Percentiles rank a stretch among this genome's conserved stretches.
Conservation (phyloP, 2,113 vertebrate species). For the Stercorarius parasiticus region DNA sequence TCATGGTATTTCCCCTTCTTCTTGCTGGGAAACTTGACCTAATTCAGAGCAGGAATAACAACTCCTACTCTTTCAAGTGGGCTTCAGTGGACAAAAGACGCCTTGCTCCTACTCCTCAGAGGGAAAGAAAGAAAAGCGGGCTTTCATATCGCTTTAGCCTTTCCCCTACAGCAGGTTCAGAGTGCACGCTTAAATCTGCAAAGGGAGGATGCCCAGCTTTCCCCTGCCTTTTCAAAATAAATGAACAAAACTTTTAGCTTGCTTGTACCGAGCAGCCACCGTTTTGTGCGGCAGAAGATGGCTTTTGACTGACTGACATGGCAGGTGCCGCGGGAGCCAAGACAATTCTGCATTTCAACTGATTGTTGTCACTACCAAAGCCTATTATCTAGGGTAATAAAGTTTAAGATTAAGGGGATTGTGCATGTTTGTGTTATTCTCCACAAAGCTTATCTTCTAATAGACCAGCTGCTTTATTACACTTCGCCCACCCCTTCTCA, state of each 20-base stretch:
- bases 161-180: background rate
- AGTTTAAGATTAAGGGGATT: slow-evolving; percentile 78
- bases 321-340: slow-evolving; percentile 69
- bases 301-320: slow-evolving; percentile 55
- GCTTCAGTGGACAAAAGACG: background rate
- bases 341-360: slow-evolving; percentile 71
- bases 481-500: slow-evolving; percentile 51
- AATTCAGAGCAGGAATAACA: background rate
- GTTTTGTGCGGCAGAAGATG: background rate
- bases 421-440: slow-evolving; percentile 74
- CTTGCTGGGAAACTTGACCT: background rate
- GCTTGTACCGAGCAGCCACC: background rate
- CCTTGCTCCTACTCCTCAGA: background rate
- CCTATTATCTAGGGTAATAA: slow-evolving; percentile 77
- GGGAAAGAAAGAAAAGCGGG: background rate
- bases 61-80: background rate
- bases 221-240: background rate
- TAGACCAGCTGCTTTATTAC: slow-evolving; percentile 78
- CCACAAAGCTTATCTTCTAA: slow-evolving; percentile 77
- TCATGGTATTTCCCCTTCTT: background rate
- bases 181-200: background rate
- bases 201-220: background rate
- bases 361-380: slow-evolving; percentile 68
- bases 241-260: background rate
- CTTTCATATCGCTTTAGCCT: background rate